Evolutionary conservation across 2,797 vertebrate genomes (phyloP).

Genomic region (Percopsis omiscomaycus): DNA sequence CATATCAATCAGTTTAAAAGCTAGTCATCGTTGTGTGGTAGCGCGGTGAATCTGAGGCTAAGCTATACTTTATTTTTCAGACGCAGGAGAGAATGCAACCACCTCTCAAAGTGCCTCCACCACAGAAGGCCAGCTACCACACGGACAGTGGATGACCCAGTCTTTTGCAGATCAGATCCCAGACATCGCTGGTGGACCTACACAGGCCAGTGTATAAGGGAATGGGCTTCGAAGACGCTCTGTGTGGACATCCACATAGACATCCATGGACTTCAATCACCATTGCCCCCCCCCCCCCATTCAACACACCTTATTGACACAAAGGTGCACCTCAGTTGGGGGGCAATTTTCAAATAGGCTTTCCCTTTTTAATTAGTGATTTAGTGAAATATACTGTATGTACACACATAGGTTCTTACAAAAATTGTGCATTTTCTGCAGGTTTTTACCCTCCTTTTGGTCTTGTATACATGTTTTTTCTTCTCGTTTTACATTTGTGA

Average conservation of each 20-base stretch:
- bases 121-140: conserved; percentile 71
- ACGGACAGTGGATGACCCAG: conserved; percentile 88
- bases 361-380: conserved; percentile 44
- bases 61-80: conserved; percentile 31
- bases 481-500: conserved; percentile 57
- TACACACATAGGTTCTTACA: conserved; percentile 1
- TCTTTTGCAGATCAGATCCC: conserved; percentile 87
- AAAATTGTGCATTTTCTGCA: too few species aligned
- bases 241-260: conserved; percentile 22
- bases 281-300: conserved; percentile 22
- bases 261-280: conserved; percentile 26
- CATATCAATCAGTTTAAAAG: too few species aligned
- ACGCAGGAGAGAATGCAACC: conserved; percentile 60
- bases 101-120: conserved; percentile 49
- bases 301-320: conserved; percentile 3
- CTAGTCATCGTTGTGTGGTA: neutral
- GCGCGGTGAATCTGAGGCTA: neutral
- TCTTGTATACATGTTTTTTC: conserved; percentile 43
- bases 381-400: conserved; percentile 35
- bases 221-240: conserved; percentile 20
- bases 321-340: conserved; percentile 19
- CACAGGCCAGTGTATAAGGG: conserved; percentile 39
- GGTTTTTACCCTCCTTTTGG: conserved; percentile 18
- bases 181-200: conserved; percentile 71
- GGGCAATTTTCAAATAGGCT: conserved; percentile 31